Evolutionary conservation across 1,140 invertebrate genomes (phyloP).

Genomic region (Trichonephila clavata): DNA sequence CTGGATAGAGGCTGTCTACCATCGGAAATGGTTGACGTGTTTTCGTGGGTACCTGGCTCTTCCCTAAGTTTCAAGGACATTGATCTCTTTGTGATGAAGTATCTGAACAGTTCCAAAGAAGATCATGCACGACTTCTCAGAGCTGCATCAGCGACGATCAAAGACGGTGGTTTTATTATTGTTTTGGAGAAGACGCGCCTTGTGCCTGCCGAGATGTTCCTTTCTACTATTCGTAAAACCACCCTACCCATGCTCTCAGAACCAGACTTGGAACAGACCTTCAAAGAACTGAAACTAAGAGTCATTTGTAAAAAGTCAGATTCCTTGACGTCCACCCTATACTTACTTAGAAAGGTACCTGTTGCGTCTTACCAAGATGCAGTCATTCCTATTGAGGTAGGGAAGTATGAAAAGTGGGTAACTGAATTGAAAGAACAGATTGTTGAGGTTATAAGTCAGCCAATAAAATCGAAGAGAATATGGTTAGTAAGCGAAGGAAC

Average conservation of each 20-base stretch:
- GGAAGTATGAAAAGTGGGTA: conserved; percentile 86
- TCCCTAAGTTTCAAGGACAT: conserved; percentile 77
- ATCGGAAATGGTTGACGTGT: conserved; percentile 78
- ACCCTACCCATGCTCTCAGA: conserved; percentile 27
- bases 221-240: conserved; percentile 77
- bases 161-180: conserved; percentile 88
- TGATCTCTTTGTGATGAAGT: conserved; percentile 80
- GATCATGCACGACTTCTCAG: conserved; percentile 80
- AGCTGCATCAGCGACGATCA: conserved; percentile 83
- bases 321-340: conserved; percentile 79
- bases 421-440: conserved; percentile 83
- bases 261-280: conserved; percentile 69
- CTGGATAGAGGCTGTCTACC: conserved; percentile 80
- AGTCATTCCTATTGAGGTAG: conserved; percentile 81
- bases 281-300: conserved; percentile 74
- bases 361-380: conserved; percentile 77
- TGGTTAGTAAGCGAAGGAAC: conserved; percentile 86
- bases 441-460: conserved; percentile 80
- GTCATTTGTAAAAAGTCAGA: conserved; percentile 80
- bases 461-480: conserved; percentile 83
- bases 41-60: conserved; percentile 79
- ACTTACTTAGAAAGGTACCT: conserved; percentile 79
- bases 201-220: conserved; percentile 79
- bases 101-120: conserved; percentile 79
- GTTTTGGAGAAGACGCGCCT: conserved; percentile 87